These are phyloP conservation scores for Pyrrhosoma nymphula DNA, from an alignment of 2,888 invertebrate genomes.

Conservation along the genomic window DNA sequence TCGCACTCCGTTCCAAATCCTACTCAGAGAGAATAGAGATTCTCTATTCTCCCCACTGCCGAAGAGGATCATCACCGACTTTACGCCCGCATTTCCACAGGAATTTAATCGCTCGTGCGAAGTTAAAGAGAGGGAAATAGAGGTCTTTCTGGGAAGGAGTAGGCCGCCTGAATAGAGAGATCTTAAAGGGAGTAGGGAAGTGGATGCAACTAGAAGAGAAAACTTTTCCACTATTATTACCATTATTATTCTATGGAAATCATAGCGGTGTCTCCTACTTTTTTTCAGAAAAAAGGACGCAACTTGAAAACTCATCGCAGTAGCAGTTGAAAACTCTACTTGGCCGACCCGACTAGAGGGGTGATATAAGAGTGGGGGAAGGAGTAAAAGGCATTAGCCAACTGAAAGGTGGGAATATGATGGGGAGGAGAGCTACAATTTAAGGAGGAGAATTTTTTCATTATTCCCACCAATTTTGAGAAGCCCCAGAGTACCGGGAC, in stretches of 20 bases:
- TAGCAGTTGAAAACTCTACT: background rate
- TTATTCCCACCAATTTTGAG: background rate
- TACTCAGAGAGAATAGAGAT: background rate
- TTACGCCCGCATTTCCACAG: background rate
- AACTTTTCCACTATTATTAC: background rate
- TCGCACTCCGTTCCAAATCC: background rate
- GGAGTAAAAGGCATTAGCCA: background rate
- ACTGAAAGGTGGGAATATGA: background rate
- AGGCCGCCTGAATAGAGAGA: background rate
- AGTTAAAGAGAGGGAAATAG: background rate
- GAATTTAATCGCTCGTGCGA: background rate
- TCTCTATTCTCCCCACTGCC: background rate
- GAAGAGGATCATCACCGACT: background rate
- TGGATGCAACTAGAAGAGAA: background rate
- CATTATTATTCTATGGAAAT: slow-evolving; percentile 2
- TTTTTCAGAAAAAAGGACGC: background rate
- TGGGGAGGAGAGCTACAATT: background rate
- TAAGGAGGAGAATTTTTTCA: background rate
- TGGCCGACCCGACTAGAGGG: background rate
- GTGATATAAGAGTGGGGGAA: background rate
- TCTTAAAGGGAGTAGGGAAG: background rate
- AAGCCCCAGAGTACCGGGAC: background rate
- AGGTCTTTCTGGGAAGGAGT: background rate
- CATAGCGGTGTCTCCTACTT: background rate
- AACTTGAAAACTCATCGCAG: background rate